These are phyloP conservation scores for Ascidia mentula DNA, from an alignment of 23 tunicate genomes.

Conservation along the genomic window DNA sequence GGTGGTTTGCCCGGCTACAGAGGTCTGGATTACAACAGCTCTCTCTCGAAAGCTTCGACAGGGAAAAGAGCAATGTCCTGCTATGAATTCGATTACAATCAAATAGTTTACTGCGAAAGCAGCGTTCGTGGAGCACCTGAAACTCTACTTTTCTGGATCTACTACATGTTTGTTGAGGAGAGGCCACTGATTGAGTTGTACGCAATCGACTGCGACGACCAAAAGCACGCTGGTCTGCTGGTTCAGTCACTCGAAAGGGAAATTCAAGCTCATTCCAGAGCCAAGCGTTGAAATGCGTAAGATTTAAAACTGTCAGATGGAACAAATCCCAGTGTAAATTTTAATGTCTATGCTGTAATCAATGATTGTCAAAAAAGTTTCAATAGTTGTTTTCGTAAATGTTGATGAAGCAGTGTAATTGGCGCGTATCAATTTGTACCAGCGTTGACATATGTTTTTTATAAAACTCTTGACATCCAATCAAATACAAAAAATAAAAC, in stretches of 20 bases:
- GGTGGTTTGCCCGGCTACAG: background rate
- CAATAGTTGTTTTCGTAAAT: too few relatives aligned
- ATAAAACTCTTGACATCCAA: too few relatives aligned
- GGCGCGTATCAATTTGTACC: too few relatives aligned
- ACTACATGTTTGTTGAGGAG: slow-evolving; percentile 25
- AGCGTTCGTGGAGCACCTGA: slow-evolving; percentile 21
- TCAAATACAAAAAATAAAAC: too few relatives aligned
- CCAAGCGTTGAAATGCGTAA: too few relatives aligned
- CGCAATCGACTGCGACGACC: slow-evolving; percentile 74
- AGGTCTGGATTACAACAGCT: slow-evolving; percentile 35
- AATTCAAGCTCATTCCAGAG: too few relatives aligned
- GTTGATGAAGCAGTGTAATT: too few relatives aligned
- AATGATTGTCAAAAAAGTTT: too few relatives aligned
- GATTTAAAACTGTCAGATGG: too few relatives aligned
- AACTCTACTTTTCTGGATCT: slow-evolving; percentile 59
- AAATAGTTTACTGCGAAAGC: slow-evolving; percentile 57
- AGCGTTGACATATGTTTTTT: too few relatives aligned
- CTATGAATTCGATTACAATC: slow-evolving; percentile 35
- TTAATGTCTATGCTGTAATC: too few relatives aligned
- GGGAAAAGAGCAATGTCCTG: background rate
- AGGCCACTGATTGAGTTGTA: slow-evolving; percentile 46
- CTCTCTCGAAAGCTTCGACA: slow-evolving; percentile 37
- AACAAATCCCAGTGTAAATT: too few relatives aligned
- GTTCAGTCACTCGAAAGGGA: slow-evolving; percentile 45
- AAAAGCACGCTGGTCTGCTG: slow-evolving; percentile 59